These are phyloP conservation scores for Hydrolagus colliei DNA, from an alignment of 2,797 vertebrate species.

Conservation along the genomic window DNA sequence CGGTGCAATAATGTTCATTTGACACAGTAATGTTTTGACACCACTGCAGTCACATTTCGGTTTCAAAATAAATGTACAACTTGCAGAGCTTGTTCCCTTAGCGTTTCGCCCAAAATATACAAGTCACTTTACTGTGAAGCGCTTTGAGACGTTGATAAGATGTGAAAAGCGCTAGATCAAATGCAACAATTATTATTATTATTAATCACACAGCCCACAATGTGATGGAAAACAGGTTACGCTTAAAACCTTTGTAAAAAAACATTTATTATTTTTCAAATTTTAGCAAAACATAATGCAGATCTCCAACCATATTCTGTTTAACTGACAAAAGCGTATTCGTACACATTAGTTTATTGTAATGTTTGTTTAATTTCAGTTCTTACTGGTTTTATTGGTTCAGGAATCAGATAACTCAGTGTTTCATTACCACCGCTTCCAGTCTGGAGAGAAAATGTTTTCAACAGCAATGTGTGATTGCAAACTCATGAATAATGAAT, in stretches of 20 bases:
- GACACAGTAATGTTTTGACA: no score
- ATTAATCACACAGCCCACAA: background rate
- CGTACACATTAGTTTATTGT: background rate
- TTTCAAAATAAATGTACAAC: no score
- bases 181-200: no score
- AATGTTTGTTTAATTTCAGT: background rate
- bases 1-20: no score
- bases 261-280: constrained; percentile 16
- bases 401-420: background rate
- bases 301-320: background rate
- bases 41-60: no score
- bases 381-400: background rate
- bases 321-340: background rate
- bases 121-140: no score
- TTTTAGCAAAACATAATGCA: background rate
- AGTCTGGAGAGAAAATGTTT: background rate
- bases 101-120: no score
- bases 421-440: background rate
- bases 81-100: no score
- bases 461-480: background rate
- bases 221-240: background rate
- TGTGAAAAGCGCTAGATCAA: no score
- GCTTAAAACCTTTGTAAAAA: background rate
- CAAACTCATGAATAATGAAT: background rate
- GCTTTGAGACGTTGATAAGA: no score